Base-by-base conservation (phyloP, 2,888 invertebrate species). In the Drosophila formosana region DNA sequence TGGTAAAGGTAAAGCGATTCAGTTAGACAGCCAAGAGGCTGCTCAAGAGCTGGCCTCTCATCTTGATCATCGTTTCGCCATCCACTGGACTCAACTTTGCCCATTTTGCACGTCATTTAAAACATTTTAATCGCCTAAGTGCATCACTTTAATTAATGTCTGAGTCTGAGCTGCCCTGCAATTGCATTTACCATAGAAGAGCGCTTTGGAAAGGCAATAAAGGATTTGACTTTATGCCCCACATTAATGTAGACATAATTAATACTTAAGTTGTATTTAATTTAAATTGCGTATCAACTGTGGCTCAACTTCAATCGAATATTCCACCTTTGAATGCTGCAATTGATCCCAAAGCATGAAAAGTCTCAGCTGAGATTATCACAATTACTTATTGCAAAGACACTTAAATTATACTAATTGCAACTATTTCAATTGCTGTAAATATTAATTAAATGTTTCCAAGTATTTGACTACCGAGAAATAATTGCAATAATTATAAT, bases 91-190 rank as follows among this genome's bases (percentile, higher is more conserved):
- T 41, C 32, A 56, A 57, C n/a, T 56, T 46, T 51, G 28, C 9
- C 43, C 37, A 53, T 50, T 47, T 47, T 41, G 30, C n/a, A 30
- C 32, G 2, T 53, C 18, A 18, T 47, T 58, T 26, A 46, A 66
- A 49, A 11, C 47, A 37, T 56, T 68, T 63, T 45, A 73, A 74
- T 56, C 68, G 45, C 39, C 52, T 46, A 69, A 73, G 69, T 75
- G 63, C 62, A 62, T 39, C 55, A 45, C 58, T 63, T 62, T 62
- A 75, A 75, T 78, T 67, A 47, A 23, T 50, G 25, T 25, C 18
- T 6, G 41, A 41, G 39, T 45, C 53, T 45, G 13, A 62, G 34
- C 18, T 25, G 25, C 3, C 5, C 8, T 39, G 39, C 0, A 55
- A 45, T 18, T 26, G 45, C 32, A 32, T 45, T 55, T 45, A 25